Percentiles rank a stretch among this genome's conserved stretches.
Conservation (phyloP, 2,888 invertebrate species). For the Pharmacophagus antenor region DNA sequence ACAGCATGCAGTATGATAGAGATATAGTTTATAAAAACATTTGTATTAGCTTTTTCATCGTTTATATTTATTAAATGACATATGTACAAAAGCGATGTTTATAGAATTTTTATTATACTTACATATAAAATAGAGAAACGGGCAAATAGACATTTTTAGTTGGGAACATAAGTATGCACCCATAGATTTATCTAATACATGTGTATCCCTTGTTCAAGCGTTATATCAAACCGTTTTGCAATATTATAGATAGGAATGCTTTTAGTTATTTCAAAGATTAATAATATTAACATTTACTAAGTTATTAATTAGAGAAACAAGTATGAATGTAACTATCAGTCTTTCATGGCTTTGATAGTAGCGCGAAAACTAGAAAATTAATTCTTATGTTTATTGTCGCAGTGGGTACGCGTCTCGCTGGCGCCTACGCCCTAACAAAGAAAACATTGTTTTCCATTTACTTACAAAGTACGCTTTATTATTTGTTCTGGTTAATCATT, state of each 20-base stretch:
- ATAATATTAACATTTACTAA: conserved; percentile 1
- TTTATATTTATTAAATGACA: too few relatives aligned
- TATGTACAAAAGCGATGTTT: too few relatives aligned
- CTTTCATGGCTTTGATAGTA: conserved; percentile 14
- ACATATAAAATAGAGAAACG: too few relatives aligned
- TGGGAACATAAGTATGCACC: too few relatives aligned
- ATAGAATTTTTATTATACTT: too few relatives aligned
- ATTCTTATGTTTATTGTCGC: conserved; percentile 39
- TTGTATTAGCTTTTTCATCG: too few relatives aligned
- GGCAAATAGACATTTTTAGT: too few relatives aligned
- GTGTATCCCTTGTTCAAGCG: background rate
- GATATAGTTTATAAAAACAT: too few relatives aligned
- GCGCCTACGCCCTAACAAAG: conserved; percentile 47
- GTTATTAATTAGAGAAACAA: conserved; percentile 13
- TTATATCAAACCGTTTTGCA: background rate
- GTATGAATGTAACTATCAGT: conserved; percentile 13
- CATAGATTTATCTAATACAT: too few relatives aligned
- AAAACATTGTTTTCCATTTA: conserved; percentile 41
- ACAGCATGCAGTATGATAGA: too few relatives aligned
- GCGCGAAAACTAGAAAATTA: conserved; percentile 32
- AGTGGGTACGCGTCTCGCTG: conserved; percentile 42
- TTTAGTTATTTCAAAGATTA: background rate
- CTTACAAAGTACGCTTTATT: conserved; percentile 43
- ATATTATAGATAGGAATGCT: background rate
- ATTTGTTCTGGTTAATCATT: conserved; percentile 24